Percentiles rank a stretch among this genome's conserved stretches.
phyloP scores from a whole-genome alignment of 2,888 invertebrate genomes.

The Rotaria sp. region DNA sequence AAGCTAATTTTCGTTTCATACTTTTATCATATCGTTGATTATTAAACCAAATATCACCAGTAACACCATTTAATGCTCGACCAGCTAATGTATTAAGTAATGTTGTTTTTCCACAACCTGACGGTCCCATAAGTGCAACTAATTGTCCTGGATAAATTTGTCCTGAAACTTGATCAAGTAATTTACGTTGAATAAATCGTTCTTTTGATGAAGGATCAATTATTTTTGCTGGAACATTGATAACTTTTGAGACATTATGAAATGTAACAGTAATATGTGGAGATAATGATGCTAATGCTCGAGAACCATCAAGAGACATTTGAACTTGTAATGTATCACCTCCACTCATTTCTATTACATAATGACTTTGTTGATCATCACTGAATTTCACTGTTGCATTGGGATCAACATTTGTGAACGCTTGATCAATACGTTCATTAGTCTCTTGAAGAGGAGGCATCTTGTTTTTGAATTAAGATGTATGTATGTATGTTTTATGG shows the following conservation, averaged over 20 bases:
- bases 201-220: not conserved
- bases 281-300: not conserved
- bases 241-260: not conserved
- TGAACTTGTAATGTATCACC: not conserved
- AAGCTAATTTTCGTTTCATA: conserved; percentile 70
- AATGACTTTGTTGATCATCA: not conserved
- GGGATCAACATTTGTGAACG: too few species aligned
- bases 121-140: not conserved
- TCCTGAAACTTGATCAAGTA: not conserved
- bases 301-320: not conserved
- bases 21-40: conserved; percentile 64
- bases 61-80: conserved; percentile 59
- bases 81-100: conserved; percentile 70
- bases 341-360: not conserved
- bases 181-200: not conserved
- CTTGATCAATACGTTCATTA: too few species aligned
- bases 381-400: not conserved
- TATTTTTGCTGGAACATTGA: not conserved
- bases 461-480: too few species aligned
- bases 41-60: conserved; percentile 65
- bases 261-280: not conserved
- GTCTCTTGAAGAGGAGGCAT: too few species aligned
- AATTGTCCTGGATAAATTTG: not conserved
- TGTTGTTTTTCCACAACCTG: conserved; percentile 70
- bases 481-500: too few species aligned